Evolutionary conservation across 2,113 vertebrate genomes (phyloP), one percentile per base, ranked within the genome.

Genomic region (Talpa occidentalis): DNA sequence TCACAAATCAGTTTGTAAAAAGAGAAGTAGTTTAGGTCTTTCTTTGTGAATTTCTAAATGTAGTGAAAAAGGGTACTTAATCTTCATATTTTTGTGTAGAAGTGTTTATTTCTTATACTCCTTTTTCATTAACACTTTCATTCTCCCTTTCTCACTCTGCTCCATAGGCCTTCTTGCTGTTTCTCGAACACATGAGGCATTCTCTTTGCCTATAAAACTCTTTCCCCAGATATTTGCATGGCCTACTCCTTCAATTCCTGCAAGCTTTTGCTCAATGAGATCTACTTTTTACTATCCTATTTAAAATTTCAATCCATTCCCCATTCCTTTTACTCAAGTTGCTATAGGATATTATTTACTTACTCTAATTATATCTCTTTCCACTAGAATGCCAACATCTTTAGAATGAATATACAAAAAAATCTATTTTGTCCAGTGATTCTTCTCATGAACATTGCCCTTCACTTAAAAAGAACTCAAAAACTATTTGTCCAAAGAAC

Each of bases 401-500:
- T 49, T 54, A 56, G 26, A 56, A 32, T 73, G 47, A 37, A 74
- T 77, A 49, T 76, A 59, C 22, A 0, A 0, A 40, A 82, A 56
- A 91, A 76, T 30, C 2, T 12, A 21, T 70, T 77, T 88, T 88
- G 26, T 78, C 60, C 26, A 80, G 21, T 85, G 78, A 62, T 56
- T 77, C 78, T 89, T 85, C 60, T 93, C 24, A 91, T 42, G 69
- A 90, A 49, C 52, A 82, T 73, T 59, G 49, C 79, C 19, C 80
- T 37, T 12, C 44, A 87, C 16, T 87, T 49, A 82, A 40, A 78
- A 83, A 32, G 60, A 85, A 81, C 83, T 91, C 56, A 60, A 10
- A 37, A 80, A 74, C 66, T 80, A 76, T 74, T 86, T 70, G 15
- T 52, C 35, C 59, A 85, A 47, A 64, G 62, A 77, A 59, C 64